These are phyloP conservation scores for Scaeva pyrastri DNA, from an alignment of 2,888 invertebrate genomes.

Conservation along the genomic window DNA sequence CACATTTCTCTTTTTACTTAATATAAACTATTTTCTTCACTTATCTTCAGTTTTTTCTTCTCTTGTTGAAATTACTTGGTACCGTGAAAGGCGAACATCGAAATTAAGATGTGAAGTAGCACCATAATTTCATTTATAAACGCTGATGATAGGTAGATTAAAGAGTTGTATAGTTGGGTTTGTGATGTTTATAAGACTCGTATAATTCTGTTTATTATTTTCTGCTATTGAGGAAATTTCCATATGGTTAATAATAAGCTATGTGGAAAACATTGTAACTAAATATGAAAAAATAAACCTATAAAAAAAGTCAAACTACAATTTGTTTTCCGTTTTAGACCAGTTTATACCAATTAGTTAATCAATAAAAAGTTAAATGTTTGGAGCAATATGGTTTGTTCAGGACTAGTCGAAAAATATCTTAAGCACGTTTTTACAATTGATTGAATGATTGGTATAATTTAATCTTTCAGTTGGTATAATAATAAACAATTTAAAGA, in stretches of 20 bases:
- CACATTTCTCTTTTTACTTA: background rate
- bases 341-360: background rate
- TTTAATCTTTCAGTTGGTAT: too few relatives aligned
- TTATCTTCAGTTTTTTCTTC: background rate
- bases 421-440: too few relatives aligned
- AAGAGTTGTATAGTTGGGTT: background rate
- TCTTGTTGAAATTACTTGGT: background rate
- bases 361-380: background rate
- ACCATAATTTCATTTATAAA: background rate
- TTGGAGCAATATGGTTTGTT: too few relatives aligned
- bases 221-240: too few relatives aligned
- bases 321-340: background rate
- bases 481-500: too few relatives aligned
- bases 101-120: background rate
- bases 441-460: too few relatives aligned
- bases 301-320: too few relatives aligned
- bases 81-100: slow-evolving; percentile 17
- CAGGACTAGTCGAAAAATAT: too few relatives aligned
- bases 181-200: background rate
- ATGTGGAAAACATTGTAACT: too few relatives aligned
- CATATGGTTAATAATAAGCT: too few relatives aligned
- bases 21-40: background rate
- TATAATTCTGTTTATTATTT: too few relatives aligned
- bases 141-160: slow-evolving; percentile 9
- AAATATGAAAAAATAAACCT: too few relatives aligned